Evolutionary conservation across 1,140 invertebrate species (phyloP).

Genomic region (Goniozus legneri): DNA sequence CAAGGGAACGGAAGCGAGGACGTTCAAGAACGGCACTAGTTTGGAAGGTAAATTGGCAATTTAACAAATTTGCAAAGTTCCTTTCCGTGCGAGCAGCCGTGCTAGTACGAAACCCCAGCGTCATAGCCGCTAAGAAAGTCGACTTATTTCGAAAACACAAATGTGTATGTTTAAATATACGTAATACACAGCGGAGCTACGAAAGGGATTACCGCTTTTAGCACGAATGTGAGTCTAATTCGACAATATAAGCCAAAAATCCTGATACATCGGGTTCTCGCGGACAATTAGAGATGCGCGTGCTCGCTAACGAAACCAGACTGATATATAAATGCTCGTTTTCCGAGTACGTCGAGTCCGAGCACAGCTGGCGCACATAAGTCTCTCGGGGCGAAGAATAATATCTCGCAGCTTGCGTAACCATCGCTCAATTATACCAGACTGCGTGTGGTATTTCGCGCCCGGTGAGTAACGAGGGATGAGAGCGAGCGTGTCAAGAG

Average conservation of each 20-base stretch:
- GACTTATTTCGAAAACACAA: slow-evolving; percentile 22
- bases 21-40: slow-evolving; percentile 35
- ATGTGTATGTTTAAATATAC: slow-evolving; percentile 18
- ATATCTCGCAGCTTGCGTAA: slow-evolving; percentile 38
- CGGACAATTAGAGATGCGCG: too few relatives aligned
- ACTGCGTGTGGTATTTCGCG: too few relatives aligned
- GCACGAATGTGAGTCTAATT: too few relatives aligned
- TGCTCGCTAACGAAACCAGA: too few relatives aligned
- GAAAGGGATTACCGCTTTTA: too few relatives aligned
- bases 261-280: too few relatives aligned
- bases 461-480: too few relatives aligned
- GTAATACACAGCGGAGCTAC: too few relatives aligned
- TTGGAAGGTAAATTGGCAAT: slow-evolving; percentile 51
- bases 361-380: slow-evolving; percentile 46
- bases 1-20: slow-evolving; percentile 19
- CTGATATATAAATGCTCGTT: slow-evolving; percentile 37
- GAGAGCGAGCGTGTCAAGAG: too few relatives aligned
- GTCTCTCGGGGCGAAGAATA: slow-evolving; percentile 46
- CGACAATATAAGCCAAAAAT: too few relatives aligned
- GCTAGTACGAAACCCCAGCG: slow-evolving; percentile 26
- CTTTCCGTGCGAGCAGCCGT: too few relatives aligned
- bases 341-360: slow-evolving; percentile 20
- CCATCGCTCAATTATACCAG: too few relatives aligned
- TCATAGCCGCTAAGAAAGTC: not conserved
- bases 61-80: slow-evolving; percentile 53